phyloP scores from a whole-genome alignment of 2,888 invertebrate species.

The Caenorhabditis uteleia region DNA sequence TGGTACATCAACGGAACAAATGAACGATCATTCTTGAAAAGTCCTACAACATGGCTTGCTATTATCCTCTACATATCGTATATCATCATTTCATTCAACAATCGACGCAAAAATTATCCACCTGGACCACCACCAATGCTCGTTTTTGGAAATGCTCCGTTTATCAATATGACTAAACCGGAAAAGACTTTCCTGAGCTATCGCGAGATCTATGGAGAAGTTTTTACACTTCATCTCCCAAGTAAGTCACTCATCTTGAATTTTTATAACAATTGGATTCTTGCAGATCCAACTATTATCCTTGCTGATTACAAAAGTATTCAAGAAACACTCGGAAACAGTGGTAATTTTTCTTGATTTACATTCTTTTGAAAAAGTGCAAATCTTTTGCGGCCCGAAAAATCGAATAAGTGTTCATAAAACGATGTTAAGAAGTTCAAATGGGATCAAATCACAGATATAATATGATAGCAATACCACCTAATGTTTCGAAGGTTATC shows the following conservation, averaged over 20 bases:
- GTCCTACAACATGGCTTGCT: too few species aligned
- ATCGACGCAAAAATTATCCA: conserved; percentile 12
- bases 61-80: conserved; percentile 11
- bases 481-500: too few species aligned
- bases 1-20: not conserved
- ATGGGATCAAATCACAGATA: too few species aligned
- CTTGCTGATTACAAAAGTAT: conserved; percentile 38
- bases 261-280: not conserved
- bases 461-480: too few species aligned
- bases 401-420: too few species aligned
- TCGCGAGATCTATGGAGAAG: conserved; percentile 51
- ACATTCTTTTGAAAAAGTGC: too few species aligned
- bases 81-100: not conserved
- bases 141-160: conserved; percentile 41
- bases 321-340: too few species aligned
- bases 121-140: conserved; percentile 46
- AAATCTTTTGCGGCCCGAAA: too few species aligned
- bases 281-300: conserved; percentile 45
- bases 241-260: conserved; percentile 6
- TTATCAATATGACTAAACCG: conserved; percentile 17
- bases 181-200: conserved; percentile 28
- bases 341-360: too few species aligned
- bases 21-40: too few species aligned
- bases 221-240: conserved; percentile 63
- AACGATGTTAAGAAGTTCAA: too few species aligned